Conservation (phyloP, 2,888 invertebrate species). For the Lasioglossum vierecki region DNA sequence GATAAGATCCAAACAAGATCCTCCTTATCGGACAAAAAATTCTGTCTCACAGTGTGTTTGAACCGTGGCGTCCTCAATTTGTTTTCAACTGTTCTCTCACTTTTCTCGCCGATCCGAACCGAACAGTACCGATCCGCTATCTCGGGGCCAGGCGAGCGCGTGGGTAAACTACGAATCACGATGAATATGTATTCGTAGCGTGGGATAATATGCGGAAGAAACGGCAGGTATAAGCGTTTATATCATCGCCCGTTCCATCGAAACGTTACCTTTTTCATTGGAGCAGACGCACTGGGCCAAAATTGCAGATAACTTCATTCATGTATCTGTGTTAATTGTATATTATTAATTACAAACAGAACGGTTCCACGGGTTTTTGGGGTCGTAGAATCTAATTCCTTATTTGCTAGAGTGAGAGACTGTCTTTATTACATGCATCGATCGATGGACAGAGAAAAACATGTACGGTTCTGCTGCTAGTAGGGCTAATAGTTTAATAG, state of each 20-base stretch:
- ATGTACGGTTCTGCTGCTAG: slow-evolving; percentile 37
- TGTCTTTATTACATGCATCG: not conserved
- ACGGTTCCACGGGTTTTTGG: not conserved
- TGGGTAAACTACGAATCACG: slow-evolving; percentile 68
- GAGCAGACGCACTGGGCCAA: not conserved
- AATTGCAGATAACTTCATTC: not conserved
- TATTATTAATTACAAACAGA: not conserved
- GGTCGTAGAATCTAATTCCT: too few relatives aligned
- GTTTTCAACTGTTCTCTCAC: slow-evolving; percentile 52
- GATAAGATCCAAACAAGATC: not conserved
- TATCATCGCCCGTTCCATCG: slow-evolving; percentile 9
- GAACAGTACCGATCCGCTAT: slow-evolving; percentile 70
- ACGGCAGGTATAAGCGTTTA: slow-evolving; percentile 2
- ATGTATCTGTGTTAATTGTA: not conserved
- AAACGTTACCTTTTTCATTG: not conserved
- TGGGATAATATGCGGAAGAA: slow-evolving; percentile 56
- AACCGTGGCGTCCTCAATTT: slow-evolving; percentile 6
- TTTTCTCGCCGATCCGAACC: slow-evolving; percentile 67
- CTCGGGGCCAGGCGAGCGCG: slow-evolving; percentile 67
- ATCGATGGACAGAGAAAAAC: slow-evolving; percentile 16
- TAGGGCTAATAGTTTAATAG: slow-evolving; percentile 71
- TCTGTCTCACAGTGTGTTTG: not conserved
- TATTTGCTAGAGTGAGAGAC: not conserved
- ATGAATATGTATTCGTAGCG: slow-evolving; percentile 70
- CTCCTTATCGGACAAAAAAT: not conserved